A percentile compares a stretch with the other conserved stretches of the same genome.
Conservation (phyloP, 2,113 vertebrate genomes). For the Pleuronectes platessa region DNA sequence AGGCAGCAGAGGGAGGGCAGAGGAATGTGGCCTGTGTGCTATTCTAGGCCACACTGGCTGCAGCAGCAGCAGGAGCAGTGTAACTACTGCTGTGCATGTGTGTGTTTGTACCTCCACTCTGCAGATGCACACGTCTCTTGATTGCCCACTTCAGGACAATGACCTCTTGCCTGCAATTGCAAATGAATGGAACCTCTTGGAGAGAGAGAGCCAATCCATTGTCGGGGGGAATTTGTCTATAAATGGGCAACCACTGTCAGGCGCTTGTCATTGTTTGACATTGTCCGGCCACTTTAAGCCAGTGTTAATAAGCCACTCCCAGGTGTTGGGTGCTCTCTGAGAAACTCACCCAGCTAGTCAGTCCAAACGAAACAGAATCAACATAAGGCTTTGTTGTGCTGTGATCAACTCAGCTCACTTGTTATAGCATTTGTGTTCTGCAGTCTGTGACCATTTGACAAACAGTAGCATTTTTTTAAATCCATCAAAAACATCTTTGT, state of each 20-base stretch:
- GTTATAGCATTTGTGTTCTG: slow-evolving; percentile 26
- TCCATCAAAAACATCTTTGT: slow-evolving; percentile 46
- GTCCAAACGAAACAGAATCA: slow-evolving; percentile 68
- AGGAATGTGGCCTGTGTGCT: slow-evolving; percentile 77
- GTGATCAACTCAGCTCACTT: slow-evolving; percentile 13
- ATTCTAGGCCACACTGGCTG: slow-evolving; percentile 77
- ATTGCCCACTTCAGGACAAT: slow-evolving; percentile 68
- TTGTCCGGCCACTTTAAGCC: slow-evolving; percentile 64
- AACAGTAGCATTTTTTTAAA: slow-evolving; percentile 54
- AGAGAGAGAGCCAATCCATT: slow-evolving; percentile 52
- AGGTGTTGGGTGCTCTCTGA: slow-evolving; percentile 52
- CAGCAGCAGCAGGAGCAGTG: slow-evolving; percentile 37
- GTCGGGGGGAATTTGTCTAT: slow-evolving; percentile 61
- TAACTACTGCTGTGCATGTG: slow-evolving; percentile 46
- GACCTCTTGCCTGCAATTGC: slow-evolving; percentile 60
- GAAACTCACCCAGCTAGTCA: slow-evolving; percentile 66
- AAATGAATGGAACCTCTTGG: slow-evolving; percentile 68
- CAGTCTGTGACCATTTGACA: slow-evolving; percentile 38
- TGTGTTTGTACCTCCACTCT: slow-evolving; percentile 15
- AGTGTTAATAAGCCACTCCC: slow-evolving; percentile 71
- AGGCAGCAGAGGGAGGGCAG: slow-evolving; percentile 65
- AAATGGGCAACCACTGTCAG: slow-evolving; percentile 58
- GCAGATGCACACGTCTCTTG: slow-evolving; percentile 60
- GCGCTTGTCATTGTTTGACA: slow-evolving; percentile 74
- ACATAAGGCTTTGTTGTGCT: slow-evolving; percentile 51